Percentiles rank a stretch among this genome's conserved stretches.
Conservation (phyloP, 1,140 invertebrate genomes). For the Lysiphlebus fabarum region DNA sequence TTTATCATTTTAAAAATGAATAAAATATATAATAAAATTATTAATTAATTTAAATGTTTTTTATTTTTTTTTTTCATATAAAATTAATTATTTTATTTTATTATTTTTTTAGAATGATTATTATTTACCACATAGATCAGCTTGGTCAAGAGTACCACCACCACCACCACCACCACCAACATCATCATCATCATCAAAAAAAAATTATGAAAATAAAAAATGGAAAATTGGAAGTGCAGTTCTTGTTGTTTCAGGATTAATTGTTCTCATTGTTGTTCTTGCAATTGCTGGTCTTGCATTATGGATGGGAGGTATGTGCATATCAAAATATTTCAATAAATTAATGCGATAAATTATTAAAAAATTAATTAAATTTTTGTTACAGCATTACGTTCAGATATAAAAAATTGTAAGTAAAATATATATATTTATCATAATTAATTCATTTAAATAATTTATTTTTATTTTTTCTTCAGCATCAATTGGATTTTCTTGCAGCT, state of each 20-base stretch:
- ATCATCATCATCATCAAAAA: slow-evolving; percentile 39
- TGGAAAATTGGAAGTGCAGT: slow-evolving; percentile 63
- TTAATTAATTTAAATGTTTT: too few relatives aligned
- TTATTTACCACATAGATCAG: slow-evolving; percentile 44
- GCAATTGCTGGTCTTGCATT: slow-evolving; percentile 72
- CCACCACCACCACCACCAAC: slow-evolving; percentile 40
- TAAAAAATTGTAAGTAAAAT: slow-evolving; percentile 49
- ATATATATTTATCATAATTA: too few relatives aligned
- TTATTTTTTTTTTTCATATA: too few relatives aligned
- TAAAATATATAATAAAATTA: too few relatives aligned
- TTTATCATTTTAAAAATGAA: too few relatives aligned
- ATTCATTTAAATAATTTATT: too few relatives aligned
- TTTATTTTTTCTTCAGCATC: slow-evolving; percentile 61
- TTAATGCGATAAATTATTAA: not conserved
- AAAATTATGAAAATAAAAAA: slow-evolving; percentile 39
- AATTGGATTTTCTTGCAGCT: slow-evolving; percentile 66
- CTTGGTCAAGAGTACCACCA: slow-evolving; percentile 45
- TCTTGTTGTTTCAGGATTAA: slow-evolving; percentile 63
- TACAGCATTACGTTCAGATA: slow-evolving; percentile 52
- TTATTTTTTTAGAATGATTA: slow-evolving; percentile 45
- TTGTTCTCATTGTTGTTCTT: slow-evolving; percentile 69
- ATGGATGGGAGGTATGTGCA: slow-evolving; percentile 67
- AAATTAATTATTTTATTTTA: slow-evolving; percentile 9
- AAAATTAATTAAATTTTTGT: slow-evolving; percentile 29
- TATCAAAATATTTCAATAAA: too few relatives aligned